Evolutionary conservation across 1,140 invertebrate genomes (phyloP).

Genomic region (Drosophila oshimai): DNA sequence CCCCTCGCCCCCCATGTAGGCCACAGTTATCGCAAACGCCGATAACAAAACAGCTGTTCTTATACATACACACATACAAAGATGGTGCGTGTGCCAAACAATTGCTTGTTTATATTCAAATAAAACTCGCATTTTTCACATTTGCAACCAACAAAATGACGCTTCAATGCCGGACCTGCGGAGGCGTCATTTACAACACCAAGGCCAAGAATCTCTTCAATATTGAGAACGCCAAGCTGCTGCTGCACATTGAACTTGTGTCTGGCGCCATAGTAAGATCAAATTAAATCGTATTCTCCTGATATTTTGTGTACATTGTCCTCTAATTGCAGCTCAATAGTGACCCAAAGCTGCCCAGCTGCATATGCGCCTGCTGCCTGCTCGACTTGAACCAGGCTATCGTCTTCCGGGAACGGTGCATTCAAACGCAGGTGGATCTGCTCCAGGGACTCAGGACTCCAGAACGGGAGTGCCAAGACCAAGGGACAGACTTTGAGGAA

Average conservation of each 20-base stretch:
- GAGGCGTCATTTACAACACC: constrained; percentile 48
- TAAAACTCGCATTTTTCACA: neutral
- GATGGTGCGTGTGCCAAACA: neutral
- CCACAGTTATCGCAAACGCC: neutral
- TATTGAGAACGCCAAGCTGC: constrained; percentile 17
- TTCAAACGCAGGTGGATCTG: constrained; percentile 37
- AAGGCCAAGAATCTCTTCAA: constrained; percentile 56
- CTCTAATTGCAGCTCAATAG: constrained; percentile 17
- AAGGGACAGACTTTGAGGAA: neutral
- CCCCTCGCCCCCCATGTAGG: neutral
- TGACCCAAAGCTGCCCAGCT: constrained; percentile 28
- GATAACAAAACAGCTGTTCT: constrained; percentile 1
- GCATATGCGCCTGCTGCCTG: constrained; percentile 59
- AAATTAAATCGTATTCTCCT: neutral
- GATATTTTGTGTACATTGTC: neutral
- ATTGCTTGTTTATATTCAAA: constrained; percentile 2
- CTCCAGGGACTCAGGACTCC: neutral
- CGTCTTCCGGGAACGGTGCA: constrained; percentile 46
- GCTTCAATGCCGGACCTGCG: constrained; percentile 50
- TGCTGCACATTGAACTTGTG: constrained; percentile 34
- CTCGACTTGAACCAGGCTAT: constrained; percentile 48
- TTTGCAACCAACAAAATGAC: constrained; percentile 25
- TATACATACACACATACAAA: neutral
- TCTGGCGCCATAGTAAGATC: constrained; percentile 30
- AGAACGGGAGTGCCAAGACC: neutral